Evolutionary conservation across 2,797 vertebrate genomes (phyloP), one percentile per base, ranked within the genome.

Genomic region (Chloroceryle inda): DNA sequence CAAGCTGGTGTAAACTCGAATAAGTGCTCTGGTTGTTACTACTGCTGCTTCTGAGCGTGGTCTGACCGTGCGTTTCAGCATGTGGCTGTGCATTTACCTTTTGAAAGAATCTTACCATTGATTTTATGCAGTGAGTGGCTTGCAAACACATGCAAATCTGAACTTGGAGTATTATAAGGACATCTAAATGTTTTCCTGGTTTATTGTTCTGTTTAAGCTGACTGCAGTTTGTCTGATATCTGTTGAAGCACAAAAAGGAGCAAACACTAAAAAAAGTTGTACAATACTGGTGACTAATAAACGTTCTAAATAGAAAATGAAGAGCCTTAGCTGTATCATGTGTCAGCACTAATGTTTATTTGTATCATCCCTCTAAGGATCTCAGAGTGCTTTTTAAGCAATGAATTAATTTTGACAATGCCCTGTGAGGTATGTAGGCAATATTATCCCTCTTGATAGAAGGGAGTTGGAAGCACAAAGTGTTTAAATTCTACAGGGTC

Each of bases 371-470:
- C 93, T 95, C 95, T 82, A 90, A 96, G 96, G 89, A 93, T 94
- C 72, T 95, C 53, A 31, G 84, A 92, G 83, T 85, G 88, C 83
- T 95, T 96, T 94, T 96, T 91, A 94, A 94, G 85, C 76, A 82
- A 49, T 86, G 73, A 94, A 95, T 96, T 95, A 94, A 94, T 94
- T 96, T 92, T 94, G 85, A 95, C 95, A 94, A 79, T 95, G 59
- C 85, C 40, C 85, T 94, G 29, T 96, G 94, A 93, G 89, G 80
- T 94, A 59, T 50, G 40, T 63, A 68, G 80, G 61, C 88, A 81
- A 55, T 77, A 63, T 89, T 55, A 91, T 86, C 63, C 52, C 73
- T 55, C 67, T 66, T 84, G 85, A 69, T 29, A 90, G 63, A 73
- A 84, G 37, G 31, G 74, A 59, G 35, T 45, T 81, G 73, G 85